phyloP scores from a whole-genome alignment of 2,113 vertebrate genomes.

The Pseudorhombus dupliciocellatus region DNA sequence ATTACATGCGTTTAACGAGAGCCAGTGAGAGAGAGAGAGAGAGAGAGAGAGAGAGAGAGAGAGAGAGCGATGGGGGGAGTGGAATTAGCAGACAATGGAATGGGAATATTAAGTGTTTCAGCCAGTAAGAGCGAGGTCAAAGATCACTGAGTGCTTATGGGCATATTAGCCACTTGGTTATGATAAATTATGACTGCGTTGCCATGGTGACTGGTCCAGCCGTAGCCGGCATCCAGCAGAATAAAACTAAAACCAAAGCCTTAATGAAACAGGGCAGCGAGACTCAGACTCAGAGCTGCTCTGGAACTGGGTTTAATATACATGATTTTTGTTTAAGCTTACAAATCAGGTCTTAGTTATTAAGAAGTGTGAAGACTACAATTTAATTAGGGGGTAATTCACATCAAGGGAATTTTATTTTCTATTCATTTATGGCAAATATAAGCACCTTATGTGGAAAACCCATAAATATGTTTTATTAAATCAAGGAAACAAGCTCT shows the following conservation, averaged over 20 bases:
- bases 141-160: slow-evolving; percentile 75
- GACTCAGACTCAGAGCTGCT: slow-evolving; percentile 14
- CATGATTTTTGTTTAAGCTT: background rate
- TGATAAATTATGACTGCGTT: slow-evolving; percentile 79
- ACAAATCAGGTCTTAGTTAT: background rate
- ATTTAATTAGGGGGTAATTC: background rate
- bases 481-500: slow-evolving; percentile 3
- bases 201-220: slow-evolving; percentile 64
- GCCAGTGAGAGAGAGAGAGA: slow-evolving; percentile 46
- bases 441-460: background rate
- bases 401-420: background rate
- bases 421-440: background rate
- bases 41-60: slow-evolving; percentile 32
- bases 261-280: slow-evolving; percentile 42
- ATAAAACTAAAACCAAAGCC: slow-evolving; percentile 23
- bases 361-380: background rate
- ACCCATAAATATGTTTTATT: background rate
- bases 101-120: slow-evolving; percentile 78
- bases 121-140: slow-evolving; percentile 72
- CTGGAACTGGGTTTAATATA: slow-evolving; percentile 13
- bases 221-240: slow-evolving; percentile 27
- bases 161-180: slow-evolving; percentile 81
- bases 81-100: slow-evolving; percentile 70
- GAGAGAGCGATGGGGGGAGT: slow-evolving; percentile 10
- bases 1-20: slow-evolving; percentile 78